These are phyloP conservation scores for Silurus lanzhouensis DNA, from an alignment of 2,797 vertebrate species.

Conservation along the genomic window DNA sequence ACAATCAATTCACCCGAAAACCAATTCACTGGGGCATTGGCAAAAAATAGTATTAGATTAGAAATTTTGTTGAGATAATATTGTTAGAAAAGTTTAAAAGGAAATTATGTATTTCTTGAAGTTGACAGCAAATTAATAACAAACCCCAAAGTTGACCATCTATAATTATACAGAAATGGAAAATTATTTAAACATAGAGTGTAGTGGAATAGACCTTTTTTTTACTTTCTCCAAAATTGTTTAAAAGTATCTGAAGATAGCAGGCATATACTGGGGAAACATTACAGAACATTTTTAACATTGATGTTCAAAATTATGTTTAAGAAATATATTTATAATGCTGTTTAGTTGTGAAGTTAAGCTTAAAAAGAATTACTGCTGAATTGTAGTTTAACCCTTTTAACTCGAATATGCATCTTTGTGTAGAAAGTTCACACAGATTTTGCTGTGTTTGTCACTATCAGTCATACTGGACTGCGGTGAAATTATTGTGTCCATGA, in stretches of 20 bases:
- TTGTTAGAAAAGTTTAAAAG: too few relatives aligned
- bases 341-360: neutral
- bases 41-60: too few relatives aligned
- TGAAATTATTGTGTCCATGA: too few relatives aligned
- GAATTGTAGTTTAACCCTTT: neutral
- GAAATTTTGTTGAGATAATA: too few relatives aligned
- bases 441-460: neutral
- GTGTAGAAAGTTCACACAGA: neutral
- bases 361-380: neutral
- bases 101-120: too few relatives aligned
- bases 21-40: too few relatives aligned
- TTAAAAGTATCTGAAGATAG: neutral
- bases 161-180: neutral
- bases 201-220: neutral
- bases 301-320: neutral
- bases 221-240: neutral
- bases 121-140: too few relatives aligned
- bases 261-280: neutral
- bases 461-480: neutral
- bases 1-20: too few relatives aligned
- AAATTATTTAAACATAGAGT: neutral
- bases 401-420: neutral
- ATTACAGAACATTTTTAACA: neutral
- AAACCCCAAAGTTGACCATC: neutral
- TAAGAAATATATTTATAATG: neutral